phyloP scores from a whole-genome alignment of 2,797 vertebrate species.

The Micropoecilia bifurca region DNA sequence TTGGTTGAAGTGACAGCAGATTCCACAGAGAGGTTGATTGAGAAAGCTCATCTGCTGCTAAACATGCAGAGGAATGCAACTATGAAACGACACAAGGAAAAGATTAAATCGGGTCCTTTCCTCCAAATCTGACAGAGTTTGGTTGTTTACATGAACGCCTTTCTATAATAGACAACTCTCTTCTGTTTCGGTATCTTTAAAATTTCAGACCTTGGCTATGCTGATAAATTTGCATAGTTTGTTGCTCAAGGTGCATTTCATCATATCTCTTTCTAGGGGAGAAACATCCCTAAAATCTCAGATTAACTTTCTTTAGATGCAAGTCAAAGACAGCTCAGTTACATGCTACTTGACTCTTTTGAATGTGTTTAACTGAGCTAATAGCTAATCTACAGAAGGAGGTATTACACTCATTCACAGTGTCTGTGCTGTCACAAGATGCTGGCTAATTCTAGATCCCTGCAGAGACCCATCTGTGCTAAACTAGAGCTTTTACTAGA shows the following conservation, averaged over 20 bases:
- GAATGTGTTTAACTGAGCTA: background rate
- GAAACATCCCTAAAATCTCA: background rate
- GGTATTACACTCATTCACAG: background rate
- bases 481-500: background rate
- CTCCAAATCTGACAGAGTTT: background rate
- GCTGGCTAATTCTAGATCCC: background rate
- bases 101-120: background rate
- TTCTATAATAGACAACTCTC: background rate
- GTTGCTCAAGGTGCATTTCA: background rate
- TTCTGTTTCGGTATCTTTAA: background rate
- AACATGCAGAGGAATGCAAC: slow-evolving; percentile 38
- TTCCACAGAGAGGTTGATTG: slow-evolving; percentile 59
- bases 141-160: background rate
- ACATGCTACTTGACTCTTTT: background rate
- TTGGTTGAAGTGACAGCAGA: slow-evolving; percentile 68
- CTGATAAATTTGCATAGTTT: slow-evolving; percentile 1
- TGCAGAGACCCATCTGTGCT: background rate
- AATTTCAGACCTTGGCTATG: background rate
- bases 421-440: background rate
- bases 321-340: background rate
- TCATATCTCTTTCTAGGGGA: background rate
- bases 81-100: background rate
- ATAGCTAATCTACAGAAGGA: background rate
- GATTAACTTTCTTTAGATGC: background rate
- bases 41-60: slow-evolving; percentile 70